Base-by-base conservation (phyloP, 2,797 vertebrate genomes). In the Cryptoprocta ferox region DNA sequence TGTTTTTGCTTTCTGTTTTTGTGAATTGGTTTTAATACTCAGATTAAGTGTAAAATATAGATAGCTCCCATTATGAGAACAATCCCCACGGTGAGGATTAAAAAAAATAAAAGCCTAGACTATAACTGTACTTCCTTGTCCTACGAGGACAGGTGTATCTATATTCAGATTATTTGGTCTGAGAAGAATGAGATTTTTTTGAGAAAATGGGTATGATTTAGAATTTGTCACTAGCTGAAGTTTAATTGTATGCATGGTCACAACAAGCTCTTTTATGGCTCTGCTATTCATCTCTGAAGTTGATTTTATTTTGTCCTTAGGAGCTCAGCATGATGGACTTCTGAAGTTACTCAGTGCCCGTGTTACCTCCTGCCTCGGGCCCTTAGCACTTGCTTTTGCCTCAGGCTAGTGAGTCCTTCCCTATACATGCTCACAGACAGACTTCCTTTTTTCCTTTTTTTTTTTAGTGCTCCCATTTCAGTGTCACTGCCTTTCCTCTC, bases 141-240 rank as follows among this genome's bases (percentile, higher is more conserved):
- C 7, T 75, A 39, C 28, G n/a, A 35, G 39, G 12, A 61, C 14
- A 78, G 24, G 56, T 59, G 8, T 59, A 19, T 66, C 61, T 92
- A 1, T 56, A 24, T 66, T 91, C n/a, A 93, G 59, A 78, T 93
- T 75, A 30, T 76, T 96, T 78, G 53, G 32, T 37, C 30, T 94
- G 59, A 84, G 50, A 93, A 93, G 37, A 59, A 42, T 50, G 63
- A 83, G 42, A 32, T 83, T 93, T 85, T 86, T 61, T 56, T 88
- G 68, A 89, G 28, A 89, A 95, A 88, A 81, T 19, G 10, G n/a
- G 0, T 81, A 28, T 80, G 53, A 42, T 56, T 88, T 80, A 59
- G 32, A 87, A 24, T 85, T 78, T 61, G 30, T 75, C 6, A 37
- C 45, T 30, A 48, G 89, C 53, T 81, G 50, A 86, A n/a, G 10